phyloP scores from a whole-genome alignment of 2,888 invertebrate species.

The Amblyjoppa proteus region DNA sequence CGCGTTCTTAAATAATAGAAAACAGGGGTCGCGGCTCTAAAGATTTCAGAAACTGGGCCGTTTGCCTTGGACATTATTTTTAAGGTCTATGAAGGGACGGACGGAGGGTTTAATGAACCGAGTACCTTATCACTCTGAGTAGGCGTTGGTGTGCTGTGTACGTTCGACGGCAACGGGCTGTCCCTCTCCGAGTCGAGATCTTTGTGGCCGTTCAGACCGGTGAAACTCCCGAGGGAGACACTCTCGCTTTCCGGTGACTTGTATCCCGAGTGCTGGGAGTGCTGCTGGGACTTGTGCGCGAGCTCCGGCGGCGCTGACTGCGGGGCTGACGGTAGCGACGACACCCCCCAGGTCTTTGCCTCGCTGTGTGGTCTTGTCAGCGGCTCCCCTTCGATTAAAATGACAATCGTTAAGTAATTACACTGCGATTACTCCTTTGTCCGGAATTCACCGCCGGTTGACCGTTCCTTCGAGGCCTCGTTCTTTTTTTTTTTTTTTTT shows the following conservation, averaged over 20 bases:
- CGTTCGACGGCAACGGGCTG: conserved; percentile 80
- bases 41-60: no score
- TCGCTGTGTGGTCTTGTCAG: conserved; percentile 95
- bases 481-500: not conserved
- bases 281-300: conserved; percentile 83
- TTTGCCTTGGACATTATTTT: no score
- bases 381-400: conserved; percentile 87
- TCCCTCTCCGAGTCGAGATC: conserved; percentile 82
- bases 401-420: not conserved
- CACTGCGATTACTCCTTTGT: no score
- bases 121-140: conserved; percentile 77
- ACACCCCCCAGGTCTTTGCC: conserved; percentile 91
- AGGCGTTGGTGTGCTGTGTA: conserved; percentile 76
- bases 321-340: conserved; percentile 88
- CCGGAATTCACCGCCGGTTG: no score
- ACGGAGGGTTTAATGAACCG: not conserved
- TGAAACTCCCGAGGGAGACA: conserved; percentile 83
- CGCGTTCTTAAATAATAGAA: no score
- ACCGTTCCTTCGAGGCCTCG: no score
- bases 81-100: not conserved
- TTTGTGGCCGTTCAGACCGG: conserved; percentile 83
- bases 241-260: conserved; percentile 84
- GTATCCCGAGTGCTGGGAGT: conserved; percentile 82
- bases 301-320: conserved; percentile 90
- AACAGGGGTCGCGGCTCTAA: no score